phyloP scores from a whole-genome alignment of 2,797 vertebrate genomes.

The Sebastes nivosus region DNA sequence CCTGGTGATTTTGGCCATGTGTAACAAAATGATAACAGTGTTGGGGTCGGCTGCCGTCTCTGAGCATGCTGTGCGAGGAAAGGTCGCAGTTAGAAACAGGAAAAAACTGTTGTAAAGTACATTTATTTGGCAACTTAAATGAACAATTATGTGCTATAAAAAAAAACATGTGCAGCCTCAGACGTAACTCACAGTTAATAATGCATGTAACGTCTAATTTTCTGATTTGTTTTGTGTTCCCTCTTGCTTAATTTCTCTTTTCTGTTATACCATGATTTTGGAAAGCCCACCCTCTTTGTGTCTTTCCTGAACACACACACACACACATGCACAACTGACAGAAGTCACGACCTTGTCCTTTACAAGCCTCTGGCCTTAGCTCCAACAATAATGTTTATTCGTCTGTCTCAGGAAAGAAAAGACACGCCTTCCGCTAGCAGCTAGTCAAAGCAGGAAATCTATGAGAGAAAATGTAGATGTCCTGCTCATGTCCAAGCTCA shows the following conservation, averaged over 20 bases:
- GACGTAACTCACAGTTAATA: background rate
- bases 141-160: constrained; percentile 12
- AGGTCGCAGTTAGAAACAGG: constrained; percentile 31
- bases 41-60: constrained; percentile 28
- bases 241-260: constrained; percentile 17
- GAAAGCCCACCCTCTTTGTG: constrained; percentile 5
- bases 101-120: constrained; percentile 9
- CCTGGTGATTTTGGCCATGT: constrained; percentile 53
- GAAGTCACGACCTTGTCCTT: constrained; percentile 59
- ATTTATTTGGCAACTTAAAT: constrained; percentile 24
- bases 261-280: constrained; percentile 26
- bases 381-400: constrained; percentile 83
- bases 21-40: constrained; percentile 56
- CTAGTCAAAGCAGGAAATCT: constrained; percentile 81
- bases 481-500: constrained; percentile 41
- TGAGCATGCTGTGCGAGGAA: constrained; percentile 23
- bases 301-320: constrained; percentile 28
- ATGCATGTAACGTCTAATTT: constrained; percentile 1
- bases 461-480: constrained; percentile 62
- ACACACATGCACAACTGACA: constrained; percentile 37
- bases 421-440: constrained; percentile 61
- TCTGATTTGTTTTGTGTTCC: background rate
- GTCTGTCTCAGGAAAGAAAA: constrained; percentile 78
- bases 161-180: constrained; percentile 10
- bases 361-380: constrained; percentile 53